Evolutionary conservation across 2,113 vertebrate species (phyloP).

Genomic region (Coryphaenoides rupestris): DNA sequence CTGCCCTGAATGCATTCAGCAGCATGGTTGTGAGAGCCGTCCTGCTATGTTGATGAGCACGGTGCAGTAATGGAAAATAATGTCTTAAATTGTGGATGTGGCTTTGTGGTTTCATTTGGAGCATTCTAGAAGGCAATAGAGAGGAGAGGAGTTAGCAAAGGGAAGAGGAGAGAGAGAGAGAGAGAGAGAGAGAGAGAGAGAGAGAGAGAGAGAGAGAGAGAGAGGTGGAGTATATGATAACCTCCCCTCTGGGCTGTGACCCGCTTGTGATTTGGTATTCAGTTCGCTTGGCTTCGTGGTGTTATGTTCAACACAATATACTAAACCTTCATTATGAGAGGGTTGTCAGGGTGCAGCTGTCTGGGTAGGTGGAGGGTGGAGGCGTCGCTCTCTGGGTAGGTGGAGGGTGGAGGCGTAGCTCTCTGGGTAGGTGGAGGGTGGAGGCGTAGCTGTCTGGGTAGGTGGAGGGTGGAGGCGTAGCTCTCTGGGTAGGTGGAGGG

Average conservation of each 20-base stretch:
- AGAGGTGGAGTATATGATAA: neutral
- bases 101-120: neutral
- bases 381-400: too few relatives aligned
- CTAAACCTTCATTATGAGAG: conserved; percentile 76
- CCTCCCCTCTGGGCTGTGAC: conserved; percentile 57
- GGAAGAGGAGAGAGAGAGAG: neutral
- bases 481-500: too few relatives aligned
- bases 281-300: conserved; percentile 73
- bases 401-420: too few relatives aligned
- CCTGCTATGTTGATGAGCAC: neutral
- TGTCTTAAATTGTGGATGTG: conserved; percentile 8
- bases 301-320: conserved; percentile 81
- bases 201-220: too few relatives aligned
- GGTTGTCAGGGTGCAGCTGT: too few relatives aligned
- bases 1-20: conserved; percentile 4
- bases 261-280: conserved; percentile 75
- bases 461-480: too few relatives aligned
- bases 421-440: too few relatives aligned
- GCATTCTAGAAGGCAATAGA: neutral
- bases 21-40: neutral
- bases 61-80: conserved; percentile 14
- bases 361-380: too few relatives aligned
- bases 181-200: too few relatives aligned
- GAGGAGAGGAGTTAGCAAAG: neutral
- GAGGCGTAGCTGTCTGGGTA: too few relatives aligned